phyloP scores from a whole-genome alignment of 2,888 invertebrate species.

The Sminthurinus aureus region DNA sequence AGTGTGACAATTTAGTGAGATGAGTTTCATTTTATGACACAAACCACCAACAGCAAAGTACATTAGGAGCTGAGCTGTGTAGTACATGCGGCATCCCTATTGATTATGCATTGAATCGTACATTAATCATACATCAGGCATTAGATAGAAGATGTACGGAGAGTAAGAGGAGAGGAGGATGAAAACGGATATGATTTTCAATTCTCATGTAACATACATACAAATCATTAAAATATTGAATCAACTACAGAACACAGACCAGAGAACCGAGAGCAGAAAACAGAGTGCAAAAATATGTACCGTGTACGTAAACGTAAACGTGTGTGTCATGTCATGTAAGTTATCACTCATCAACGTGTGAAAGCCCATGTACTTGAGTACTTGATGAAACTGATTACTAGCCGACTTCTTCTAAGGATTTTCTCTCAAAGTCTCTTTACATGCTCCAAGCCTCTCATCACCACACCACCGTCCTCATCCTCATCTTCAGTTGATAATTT shows the following conservation, averaged over 20 bases:
- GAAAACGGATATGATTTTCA: background rate
- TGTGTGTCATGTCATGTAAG: conserved; percentile 2
- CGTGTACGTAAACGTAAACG: too few relatives aligned
- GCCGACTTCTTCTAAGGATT: background rate
- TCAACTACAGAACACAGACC: background rate
- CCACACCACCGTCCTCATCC: background rate
- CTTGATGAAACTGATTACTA: conserved; percentile 19
- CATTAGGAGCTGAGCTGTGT: background rate
- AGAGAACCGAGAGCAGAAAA: background rate
- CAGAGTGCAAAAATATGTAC: background rate
- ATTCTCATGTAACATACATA: background rate
- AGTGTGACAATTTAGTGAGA: conserved; percentile 18
- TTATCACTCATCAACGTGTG: conserved; percentile 7
- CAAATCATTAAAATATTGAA: background rate
- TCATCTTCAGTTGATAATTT: too few relatives aligned
- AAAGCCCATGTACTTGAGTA: background rate
- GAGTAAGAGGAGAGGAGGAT: background rate
- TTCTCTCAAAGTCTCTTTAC: background rate
- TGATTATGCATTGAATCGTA: background rate
- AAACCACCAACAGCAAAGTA: background rate
- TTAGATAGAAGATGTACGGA: background rate
- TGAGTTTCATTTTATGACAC: conserved; percentile 10
- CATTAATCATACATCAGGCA: background rate
- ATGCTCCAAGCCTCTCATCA: background rate
- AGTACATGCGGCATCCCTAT: background rate